Evolutionary conservation across 2,113 vertebrate genomes (phyloP), one percentile per base, ranked within the genome.

Genomic region (Embiotoca jacksoni): DNA sequence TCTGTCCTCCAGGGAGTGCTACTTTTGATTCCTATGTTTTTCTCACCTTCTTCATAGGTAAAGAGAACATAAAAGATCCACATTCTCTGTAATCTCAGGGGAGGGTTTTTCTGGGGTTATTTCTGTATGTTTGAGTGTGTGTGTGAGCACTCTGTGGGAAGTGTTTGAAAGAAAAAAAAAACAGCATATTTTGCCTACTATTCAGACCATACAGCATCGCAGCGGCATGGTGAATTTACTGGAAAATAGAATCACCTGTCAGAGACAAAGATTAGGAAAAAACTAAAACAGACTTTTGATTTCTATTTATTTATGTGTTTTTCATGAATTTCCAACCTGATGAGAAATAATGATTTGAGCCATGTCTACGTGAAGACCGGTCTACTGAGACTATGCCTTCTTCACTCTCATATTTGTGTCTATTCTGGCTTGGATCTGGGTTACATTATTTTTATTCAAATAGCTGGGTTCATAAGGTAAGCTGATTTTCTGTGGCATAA

Each of bases 61-160:
- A 72, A 46, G 36, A 72, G 47, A 70, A 72, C 72, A 63, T 58
- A 62, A 75, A 72, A 69, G n/a, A 58, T 10, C 0, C 39, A 46
- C 53, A 33, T 78, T 82, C 36, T 56, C n/a, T 74, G 47, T 62
- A 75, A 70, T 80, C 73, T 72, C 70, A 49, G 30, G 71, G 64
- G 82, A 83, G n/a, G 54, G n/a, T 47, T 71, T 69, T 74, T 75
- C 31, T 56, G 47, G 54, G 67, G 6, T 62, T 81, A 73, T 68
- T 46, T 72, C 23, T 23, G 23, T 23, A 35, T 69, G 61, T 56
- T 41, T 46, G 16, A 46, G 36, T 56, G 52, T 41, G 33, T 1
- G 10, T 74, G 49, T 56, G 65, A 71, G 31, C 37, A 57, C 36
- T 59, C 50, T 36, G 41, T 64, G 63, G 47, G 60, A 65, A 50